Evolutionary conservation across 2,113 vertebrate species (phyloP), one percentile per base, ranked within the genome.

Genomic region (Corydoras sp.): DNA sequence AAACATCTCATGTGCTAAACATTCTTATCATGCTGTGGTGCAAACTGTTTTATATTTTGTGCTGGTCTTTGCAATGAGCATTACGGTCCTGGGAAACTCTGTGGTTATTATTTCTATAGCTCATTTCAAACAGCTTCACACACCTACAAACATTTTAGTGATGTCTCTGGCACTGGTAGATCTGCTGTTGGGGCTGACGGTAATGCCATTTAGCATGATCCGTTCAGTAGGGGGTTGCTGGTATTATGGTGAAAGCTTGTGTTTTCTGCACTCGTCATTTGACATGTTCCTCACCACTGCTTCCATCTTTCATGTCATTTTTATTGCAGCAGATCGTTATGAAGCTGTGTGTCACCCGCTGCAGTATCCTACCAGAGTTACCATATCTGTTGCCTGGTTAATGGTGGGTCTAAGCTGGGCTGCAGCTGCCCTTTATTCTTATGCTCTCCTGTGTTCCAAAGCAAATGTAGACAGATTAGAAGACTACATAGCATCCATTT

Each of bases 1-100:
- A 2, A 89, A 90, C 6, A 71, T 78, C 14, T 89, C 87, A 59
- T 88, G 89, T 48, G 48, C 69, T 15, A 84, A 81, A 77, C 79
- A 74, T 0, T 10, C 77, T 30, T 78, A 83, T 48, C 62, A 81
- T 4, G 69, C 80, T 0, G 54, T 66, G 3, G 2, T 81, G 53
- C 84, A 80, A 62, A 0, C 81, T 58, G 55, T 65, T 29, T 78
- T 84, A 3, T 84, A 84, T 55, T 29, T 77, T 9, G 14, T 82
- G 7, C 70, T 84, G 58, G n/a, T 56, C 3, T 73, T 69, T 7
- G 77, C 77, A 3, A 81, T 79, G 68, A 14, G 31, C 1, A 53
- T 82, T 35, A 82, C 77, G 1, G 61, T 82, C 66, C 55, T 75
- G 11, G 83, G 83, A 54, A 84, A 84, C 58, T 71, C 86, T 3